A percentile compares a stretch with the other conserved stretches of the same genome.
These are phyloP conservation scores for Thalassarche chlororhynchos DNA, from an alignment of 2,113 vertebrate genomes.

Conservation along the genomic window DNA sequence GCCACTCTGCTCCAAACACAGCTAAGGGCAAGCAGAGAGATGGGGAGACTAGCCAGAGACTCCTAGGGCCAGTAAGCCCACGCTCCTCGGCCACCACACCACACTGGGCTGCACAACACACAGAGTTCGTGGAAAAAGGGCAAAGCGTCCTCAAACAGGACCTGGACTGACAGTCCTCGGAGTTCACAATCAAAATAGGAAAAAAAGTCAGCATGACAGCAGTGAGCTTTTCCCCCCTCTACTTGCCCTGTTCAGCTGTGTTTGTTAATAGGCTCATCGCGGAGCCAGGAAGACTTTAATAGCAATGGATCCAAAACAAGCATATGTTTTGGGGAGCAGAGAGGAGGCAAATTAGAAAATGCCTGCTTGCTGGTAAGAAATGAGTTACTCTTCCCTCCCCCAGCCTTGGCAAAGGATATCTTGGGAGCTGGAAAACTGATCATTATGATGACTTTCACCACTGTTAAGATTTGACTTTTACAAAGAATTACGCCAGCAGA, in stretches of 20 bases:
- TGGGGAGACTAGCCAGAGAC: background rate
- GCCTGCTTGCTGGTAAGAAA: background rate
- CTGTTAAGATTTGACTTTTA: background rate
- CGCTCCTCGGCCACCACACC: accelerated
- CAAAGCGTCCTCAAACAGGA: background rate
- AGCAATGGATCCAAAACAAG: background rate
- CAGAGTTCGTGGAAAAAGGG: background rate
- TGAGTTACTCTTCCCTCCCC: background rate
- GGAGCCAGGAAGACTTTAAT: background rate
- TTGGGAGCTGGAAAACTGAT: background rate
- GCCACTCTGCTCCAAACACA: background rate
- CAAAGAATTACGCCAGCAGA: background rate
- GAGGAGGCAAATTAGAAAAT: background rate
- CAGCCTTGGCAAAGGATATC: background rate
- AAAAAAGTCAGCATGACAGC: background rate
- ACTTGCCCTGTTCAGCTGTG: background rate
- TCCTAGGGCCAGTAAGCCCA: background rate
- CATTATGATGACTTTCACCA: background rate
- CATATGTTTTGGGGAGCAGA: background rate
- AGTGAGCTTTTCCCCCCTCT: background rate
- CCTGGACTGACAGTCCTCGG: background rate
- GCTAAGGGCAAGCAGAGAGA: background rate
- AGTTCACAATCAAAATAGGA: background rate
- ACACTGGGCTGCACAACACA: background rate
- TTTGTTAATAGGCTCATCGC: background rate